Base-by-base conservation (phyloP, 2,113 vertebrate species). In the Hiodon tergisus region DNA sequence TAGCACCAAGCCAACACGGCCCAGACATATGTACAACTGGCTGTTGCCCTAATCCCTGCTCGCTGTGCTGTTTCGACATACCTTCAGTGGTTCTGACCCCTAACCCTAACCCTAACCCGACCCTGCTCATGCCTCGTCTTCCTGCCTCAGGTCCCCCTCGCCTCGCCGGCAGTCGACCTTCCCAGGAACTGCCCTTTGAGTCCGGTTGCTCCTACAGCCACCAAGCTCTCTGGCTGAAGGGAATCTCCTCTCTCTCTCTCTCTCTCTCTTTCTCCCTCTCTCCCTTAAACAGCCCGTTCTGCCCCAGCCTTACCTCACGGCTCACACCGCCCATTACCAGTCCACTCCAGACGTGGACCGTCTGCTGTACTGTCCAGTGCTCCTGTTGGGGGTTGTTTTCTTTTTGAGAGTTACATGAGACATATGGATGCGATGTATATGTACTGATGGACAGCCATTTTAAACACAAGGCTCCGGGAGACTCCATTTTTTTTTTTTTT, bases 401-500 rank as follows among this genome's bases (percentile, higher is more conserved):
- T 31, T 31, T 31, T 31, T 5, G 31, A n/a, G 13, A 4, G 10
- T 48, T 31, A 46, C 31, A 48, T 54, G 62, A 55, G 74, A 71
- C 55, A 60, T 70, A 85, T 77, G 31, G 31, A 2, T 2, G 31
- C 31, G 31, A 76, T 84, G 82, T 79, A 61, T 75, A 69, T 76
- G 53, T 46, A 14, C 48, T 79, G 76, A 76, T 76, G 80, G 77
- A 80, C 81, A 79, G 73, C 76, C 73, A 79, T 82, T 81, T 83
- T 73, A 47, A 47, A 77, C 69, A n/a, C 31, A 31, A 31, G 31
- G 31, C 31, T 1, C 31, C 31, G 50, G 66, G 69, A 66, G 50
- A 59, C 48, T 69, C 68, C 68, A 69, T 69, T 52, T 69, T 69
- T 69, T 31, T 31, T 31, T 31, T 69, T 31, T 31, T 31, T 31